Evolutionary conservation across 2,797 vertebrate species (phyloP).

Genomic region (Channallabes apus): DNA sequence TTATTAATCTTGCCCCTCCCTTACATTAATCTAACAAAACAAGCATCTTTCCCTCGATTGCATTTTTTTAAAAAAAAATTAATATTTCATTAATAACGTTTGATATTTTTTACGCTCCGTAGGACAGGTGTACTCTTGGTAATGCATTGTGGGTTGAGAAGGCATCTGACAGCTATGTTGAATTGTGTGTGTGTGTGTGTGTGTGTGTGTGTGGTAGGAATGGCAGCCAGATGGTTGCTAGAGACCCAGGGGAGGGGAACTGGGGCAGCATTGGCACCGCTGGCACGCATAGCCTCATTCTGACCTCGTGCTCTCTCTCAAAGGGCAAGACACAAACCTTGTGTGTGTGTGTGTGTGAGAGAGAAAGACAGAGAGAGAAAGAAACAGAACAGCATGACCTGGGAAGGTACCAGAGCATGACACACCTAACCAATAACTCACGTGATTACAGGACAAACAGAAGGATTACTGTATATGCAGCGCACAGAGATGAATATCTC

Average conservation of each 20-base stretch:
- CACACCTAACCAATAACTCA: not conserved
- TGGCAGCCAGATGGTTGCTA: constrained; percentile 74
- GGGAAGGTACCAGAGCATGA: constrained; percentile 26
- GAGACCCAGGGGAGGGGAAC: constrained; percentile 61
- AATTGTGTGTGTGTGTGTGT: constrained; percentile 50
- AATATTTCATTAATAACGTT: constrained; percentile 25
- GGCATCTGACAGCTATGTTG: constrained; percentile 74
- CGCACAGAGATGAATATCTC: not conserved
- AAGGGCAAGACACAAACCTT: constrained; percentile 46
- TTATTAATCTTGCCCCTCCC: constrained; percentile 35
- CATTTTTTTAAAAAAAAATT: not conserved
- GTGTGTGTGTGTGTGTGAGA: constrained; percentile 40
- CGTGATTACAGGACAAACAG: not conserved
- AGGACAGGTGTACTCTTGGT: constrained; percentile 21
- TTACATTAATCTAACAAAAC: constrained; percentile 32
- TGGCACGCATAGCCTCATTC: constrained; percentile 54
- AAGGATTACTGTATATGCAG: constrained; percentile 17
- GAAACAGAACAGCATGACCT: not conserved
- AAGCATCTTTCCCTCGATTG: not conserved
- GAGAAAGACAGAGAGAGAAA: not conserved
- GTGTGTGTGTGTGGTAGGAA: constrained; percentile 62
- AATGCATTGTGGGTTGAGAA: constrained; percentile 42
- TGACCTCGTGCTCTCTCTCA: constrained; percentile 53
- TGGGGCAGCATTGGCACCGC: constrained; percentile 52
- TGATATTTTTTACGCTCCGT: constrained; percentile 7